Base-by-base conservation (phyloP, 2,888 invertebrate species). In the Caradrina clavipalpis region DNA sequence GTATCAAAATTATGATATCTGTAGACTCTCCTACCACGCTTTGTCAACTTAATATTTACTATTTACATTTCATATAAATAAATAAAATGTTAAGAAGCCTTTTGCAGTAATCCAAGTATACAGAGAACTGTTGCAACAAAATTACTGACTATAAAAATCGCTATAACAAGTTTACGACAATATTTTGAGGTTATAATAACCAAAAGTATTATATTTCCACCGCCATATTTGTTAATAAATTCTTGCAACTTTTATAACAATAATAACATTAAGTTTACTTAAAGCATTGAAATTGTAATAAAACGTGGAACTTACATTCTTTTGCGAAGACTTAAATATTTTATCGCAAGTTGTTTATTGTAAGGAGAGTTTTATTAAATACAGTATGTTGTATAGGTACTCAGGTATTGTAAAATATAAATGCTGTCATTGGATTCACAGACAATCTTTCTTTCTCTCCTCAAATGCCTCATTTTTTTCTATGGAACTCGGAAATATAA, bases 81-180 rank as follows among this genome's bases (percentile, higher is more conserved):
- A n/a, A 22, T 54, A 31, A 31, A 69, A 50, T 53, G 45, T 26
- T 1, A 50, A 49, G 45, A 57, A 61, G 49, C 35, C 51, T 13
- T 49, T 49, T 15, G 13, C 26, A 57, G 56, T 59, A 56, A 57
- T 49, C n/a, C 22, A 22, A 72, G 22, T 57, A 21, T 45, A 7
- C 22, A 64, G n/a, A 53, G 21, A 21, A 55, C 45, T 4, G 19
- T 54, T 54, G 56, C 19, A 67, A 53, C 49, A 53, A 60, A 68
- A 53, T 74, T 10, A 74, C 11, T 26, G 47, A n/a, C 15, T n/a
- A 39, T 76, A 58, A 76, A 76, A 67, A 10, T 7, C 5, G 17
- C 54, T 19, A 22, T 64, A 61, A 64, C 11, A 53, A 42, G 64
- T 69, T 69, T 74, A 65, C 19, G 61, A 58, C 51, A 21, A 51